Evolutionary conservation across 2,797 vertebrate species (phyloP).

Genomic region (Setipinna tenuifilis): DNA sequence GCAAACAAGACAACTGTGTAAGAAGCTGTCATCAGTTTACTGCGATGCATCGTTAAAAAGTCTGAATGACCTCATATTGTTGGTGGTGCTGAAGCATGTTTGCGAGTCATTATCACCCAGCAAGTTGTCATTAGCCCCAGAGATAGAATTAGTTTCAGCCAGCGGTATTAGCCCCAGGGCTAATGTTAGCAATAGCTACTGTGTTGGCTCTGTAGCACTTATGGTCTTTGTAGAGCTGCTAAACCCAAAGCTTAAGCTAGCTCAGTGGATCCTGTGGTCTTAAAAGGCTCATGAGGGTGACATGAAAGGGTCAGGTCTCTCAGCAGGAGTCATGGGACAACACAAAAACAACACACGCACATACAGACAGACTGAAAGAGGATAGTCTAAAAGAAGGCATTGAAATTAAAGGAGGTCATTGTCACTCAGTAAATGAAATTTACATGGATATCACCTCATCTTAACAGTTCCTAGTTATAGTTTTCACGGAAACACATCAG

Average conservation of each 20-base stretch:
- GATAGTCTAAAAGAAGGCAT: not conserved
- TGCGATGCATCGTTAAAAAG: not conserved
- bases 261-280: constrained; percentile 46
- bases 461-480: not conserved
- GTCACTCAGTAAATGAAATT: constrained; percentile 8
- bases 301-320: constrained; percentile 3
- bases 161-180: constrained; percentile 29
- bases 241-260: constrained; percentile 56
- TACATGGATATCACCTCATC: not conserved
- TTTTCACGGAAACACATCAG: not conserved
- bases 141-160: not conserved
- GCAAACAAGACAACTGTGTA: not conserved
- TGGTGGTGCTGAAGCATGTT: not conserved
- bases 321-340: constrained; percentile 40
- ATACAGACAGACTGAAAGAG: not conserved
- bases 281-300: constrained; percentile 50
- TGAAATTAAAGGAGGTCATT: not conserved
- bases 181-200: constrained; percentile 34
- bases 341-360: constrained; percentile 36
- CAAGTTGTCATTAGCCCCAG: not conserved
- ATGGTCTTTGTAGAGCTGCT: constrained; percentile 29
- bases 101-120: not conserved
- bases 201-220: constrained; percentile 16
- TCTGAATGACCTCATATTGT: not conserved
- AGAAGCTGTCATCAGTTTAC: not conserved